Evolutionary conservation across 2,888 invertebrate genomes (phyloP).

Genomic region (Iselma pallidipennis): DNA sequence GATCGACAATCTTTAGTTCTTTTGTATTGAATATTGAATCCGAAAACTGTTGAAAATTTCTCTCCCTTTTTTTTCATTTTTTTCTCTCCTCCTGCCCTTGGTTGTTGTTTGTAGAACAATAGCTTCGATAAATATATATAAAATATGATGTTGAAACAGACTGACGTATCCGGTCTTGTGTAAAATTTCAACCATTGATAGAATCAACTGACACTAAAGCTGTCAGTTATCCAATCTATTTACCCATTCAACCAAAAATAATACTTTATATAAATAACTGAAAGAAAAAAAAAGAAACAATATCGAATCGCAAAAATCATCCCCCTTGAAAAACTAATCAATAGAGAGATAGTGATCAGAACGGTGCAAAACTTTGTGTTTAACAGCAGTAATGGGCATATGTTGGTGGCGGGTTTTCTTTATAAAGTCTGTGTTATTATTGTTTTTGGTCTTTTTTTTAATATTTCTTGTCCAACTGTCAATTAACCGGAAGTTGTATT

Average conservation of each 20-base stretch:
- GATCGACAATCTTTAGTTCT: too few relatives aligned
- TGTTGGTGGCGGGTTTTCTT: too few relatives aligned
- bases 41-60: background rate
- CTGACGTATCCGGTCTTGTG: slow-evolving; percentile 43
- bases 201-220: slow-evolving; percentile 37
- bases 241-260: background rate
- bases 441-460: background rate
- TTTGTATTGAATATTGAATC: too few relatives aligned
- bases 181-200: slow-evolving; percentile 36
- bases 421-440: too few relatives aligned
- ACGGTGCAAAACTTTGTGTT: too few relatives aligned
- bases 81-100: slow-evolving; percentile 5
- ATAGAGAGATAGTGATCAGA: too few relatives aligned
- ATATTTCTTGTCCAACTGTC: too few relatives aligned
- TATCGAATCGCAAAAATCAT: background rate
- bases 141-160: slow-evolving; percentile 40
- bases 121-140: slow-evolving; percentile 14
- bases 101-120: slow-evolving; percentile 35
- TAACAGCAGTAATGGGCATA: too few relatives aligned
- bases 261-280: background rate
- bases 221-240: slow-evolving; percentile 35
- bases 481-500: slow-evolving; percentile 18
- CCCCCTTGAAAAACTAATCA: too few relatives aligned
- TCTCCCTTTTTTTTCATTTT: background rate
- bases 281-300: background rate